phyloP scores from a whole-genome alignment of 2,888 invertebrate genomes.

The Leuctra nigra region DNA sequence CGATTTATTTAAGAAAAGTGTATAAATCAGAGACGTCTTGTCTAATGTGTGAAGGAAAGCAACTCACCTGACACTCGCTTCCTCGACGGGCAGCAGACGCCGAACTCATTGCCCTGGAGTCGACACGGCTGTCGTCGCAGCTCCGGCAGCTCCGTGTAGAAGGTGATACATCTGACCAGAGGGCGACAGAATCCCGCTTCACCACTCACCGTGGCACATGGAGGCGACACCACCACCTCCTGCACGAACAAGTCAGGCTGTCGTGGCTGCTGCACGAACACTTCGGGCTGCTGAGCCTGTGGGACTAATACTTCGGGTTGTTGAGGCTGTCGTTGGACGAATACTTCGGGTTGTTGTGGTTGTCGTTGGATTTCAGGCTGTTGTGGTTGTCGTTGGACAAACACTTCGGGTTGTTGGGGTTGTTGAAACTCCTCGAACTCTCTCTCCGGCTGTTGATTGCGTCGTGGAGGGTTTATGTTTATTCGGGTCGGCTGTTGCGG shows the following conservation, averaged over 20 bases:
- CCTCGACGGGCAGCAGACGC: conserved; percentile 37
- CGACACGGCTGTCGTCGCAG: conserved; percentile 36
- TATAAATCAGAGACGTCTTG: no score
- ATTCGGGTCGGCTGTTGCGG: conserved; percentile 9
- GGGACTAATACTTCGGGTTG: background rate
- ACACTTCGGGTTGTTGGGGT: conserved; percentile 16
- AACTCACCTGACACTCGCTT: conserved; percentile 20
- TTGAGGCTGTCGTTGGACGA: background rate
- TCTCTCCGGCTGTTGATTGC: background rate
- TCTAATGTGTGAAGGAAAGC: no score
- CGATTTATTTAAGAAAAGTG: no score
- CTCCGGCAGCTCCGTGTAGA: conserved; percentile 38
- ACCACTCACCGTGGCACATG: conserved; percentile 33
- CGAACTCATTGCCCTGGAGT: conserved; percentile 33
- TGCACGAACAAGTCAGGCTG: background rate
- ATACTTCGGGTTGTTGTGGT: conserved; percentile 15
- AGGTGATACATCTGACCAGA: conserved; percentile 37
- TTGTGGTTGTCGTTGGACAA: conserved; percentile 14
- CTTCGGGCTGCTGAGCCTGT: background rate
- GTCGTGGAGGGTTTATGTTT: no score
- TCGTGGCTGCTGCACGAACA: background rate
- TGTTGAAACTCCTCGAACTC: conserved; percentile 4
- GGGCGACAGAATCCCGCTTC: conserved; percentile 36
- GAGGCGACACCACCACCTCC: conserved; percentile 20
- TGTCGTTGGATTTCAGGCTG: background rate